Conservation (phyloP, 2,797 vertebrate species). For the Smutsia gigantea region DNA sequence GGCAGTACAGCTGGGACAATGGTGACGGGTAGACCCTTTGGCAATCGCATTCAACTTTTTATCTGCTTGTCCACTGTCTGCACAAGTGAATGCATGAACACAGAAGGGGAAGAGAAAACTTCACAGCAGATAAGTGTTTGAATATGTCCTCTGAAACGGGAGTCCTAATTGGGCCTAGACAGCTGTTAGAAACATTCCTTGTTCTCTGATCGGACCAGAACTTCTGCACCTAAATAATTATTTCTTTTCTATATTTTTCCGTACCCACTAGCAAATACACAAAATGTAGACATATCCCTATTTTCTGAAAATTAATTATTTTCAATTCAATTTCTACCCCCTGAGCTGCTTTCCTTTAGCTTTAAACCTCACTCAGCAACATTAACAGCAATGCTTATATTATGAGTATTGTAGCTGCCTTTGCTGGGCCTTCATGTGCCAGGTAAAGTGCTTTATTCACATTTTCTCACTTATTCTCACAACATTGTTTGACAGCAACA, state of each 20-base stretch:
- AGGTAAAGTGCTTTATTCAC: neutral
- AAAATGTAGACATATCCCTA: neutral
- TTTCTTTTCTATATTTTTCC: neutral
- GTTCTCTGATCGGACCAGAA: neutral
- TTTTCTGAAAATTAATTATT: slow-evolving; percentile 30
- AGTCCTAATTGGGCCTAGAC: neutral
- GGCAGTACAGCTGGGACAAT: neutral
- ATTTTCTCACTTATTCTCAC: slow-evolving; percentile 11
- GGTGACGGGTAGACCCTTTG: neutral
- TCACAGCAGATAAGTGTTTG: neutral
- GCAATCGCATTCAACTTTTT: neutral
- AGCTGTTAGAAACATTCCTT: neutral
- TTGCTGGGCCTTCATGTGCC: neutral
- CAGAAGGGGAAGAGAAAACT: neutral
- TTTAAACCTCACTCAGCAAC: neutral
- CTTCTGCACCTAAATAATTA: neutral
- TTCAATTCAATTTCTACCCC: neutral
- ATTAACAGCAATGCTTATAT: neutral
- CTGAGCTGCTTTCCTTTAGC: neutral
- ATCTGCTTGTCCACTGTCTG: neutral
- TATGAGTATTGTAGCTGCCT: neutral
- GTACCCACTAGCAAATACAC: neutral
- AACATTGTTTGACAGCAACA: neutral
- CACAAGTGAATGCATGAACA: neutral
- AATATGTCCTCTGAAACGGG: neutral